These are phyloP conservation scores for Axea sp. DNA, from an alignment of 2,888 invertebrate species.

Conservation along the genomic window DNA sequence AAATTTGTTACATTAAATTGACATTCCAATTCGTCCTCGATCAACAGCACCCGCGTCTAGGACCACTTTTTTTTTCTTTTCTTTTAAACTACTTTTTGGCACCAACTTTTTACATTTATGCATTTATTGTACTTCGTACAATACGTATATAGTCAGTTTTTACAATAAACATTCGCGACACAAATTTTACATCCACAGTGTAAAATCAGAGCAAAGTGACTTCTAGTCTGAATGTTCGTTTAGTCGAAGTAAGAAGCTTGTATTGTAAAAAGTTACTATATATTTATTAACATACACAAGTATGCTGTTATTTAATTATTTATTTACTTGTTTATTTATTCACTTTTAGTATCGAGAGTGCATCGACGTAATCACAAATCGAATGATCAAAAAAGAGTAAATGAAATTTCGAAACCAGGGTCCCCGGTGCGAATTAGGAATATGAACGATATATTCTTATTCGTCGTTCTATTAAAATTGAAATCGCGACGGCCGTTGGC, in stretches of 20 bases:
- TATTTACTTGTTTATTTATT: conserved; percentile 14
- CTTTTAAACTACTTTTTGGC: conserved; percentile 64
- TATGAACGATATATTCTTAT: too few species aligned
- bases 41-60: conserved; percentile 59
- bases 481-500: too few species aligned
- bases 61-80: conserved; percentile 39
- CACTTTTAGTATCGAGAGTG: conserved; percentile 36
- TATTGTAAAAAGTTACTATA: conserved; percentile 57
- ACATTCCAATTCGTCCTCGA: conserved; percentile 63
- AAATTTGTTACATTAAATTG: conserved; percentile 69
- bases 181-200: conserved; percentile 39
- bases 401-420: conserved; percentile 6
- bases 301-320: too few species aligned
- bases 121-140: conserved; percentile 55
- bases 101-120: conserved; percentile 64
- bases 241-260: conserved; percentile 32
- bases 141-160: conserved; percentile 54
- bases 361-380: conserved; percentile 37
- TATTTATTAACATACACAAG: conserved; percentile 35
- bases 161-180: conserved; percentile 47
- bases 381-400: conserved; percentile 13
- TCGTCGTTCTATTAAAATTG: too few species aligned
- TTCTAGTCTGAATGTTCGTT: not conserved
- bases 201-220: conserved; percentile 34
- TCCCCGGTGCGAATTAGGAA: conserved; percentile 20